Conservation (phyloP, 2,113 vertebrate species). For the Arizona elegans region DNA sequence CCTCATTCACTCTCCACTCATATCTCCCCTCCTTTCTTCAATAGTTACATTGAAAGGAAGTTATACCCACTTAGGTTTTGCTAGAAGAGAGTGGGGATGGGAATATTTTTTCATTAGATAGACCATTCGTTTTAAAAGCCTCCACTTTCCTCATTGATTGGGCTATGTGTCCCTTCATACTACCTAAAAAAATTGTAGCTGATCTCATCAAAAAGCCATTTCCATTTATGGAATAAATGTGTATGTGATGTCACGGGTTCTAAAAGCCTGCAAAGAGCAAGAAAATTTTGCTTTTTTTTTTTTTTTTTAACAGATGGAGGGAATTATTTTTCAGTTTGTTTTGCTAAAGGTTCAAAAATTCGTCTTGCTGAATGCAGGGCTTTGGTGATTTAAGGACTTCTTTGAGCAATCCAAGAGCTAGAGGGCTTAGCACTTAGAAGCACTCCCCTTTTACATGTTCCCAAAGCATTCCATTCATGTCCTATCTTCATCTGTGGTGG, state of each 20-base stretch:
- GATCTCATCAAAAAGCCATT: background rate
- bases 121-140: background rate
- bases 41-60: background rate
- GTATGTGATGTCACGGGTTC: background rate
- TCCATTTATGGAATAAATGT: background rate
- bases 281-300: background rate
- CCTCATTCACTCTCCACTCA: background rate
- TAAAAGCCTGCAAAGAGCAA: background rate
- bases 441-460: background rate
- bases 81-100: too few relatives aligned
- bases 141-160: background rate
- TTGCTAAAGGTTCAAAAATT: background rate
- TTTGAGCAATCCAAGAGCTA: background rate
- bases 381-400: background rate
- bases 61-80: background rate
- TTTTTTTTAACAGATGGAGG: background rate
- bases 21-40: background rate
- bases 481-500: background rate
- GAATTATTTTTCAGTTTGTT: background rate
- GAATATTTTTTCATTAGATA: background rate
- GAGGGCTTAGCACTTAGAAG: background rate
- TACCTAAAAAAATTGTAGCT: background rate
- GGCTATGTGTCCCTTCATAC: background rate
- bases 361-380: background rate
- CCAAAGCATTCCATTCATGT: background rate